Evolutionary conservation across 2,888 invertebrate genomes (phyloP), one percentile per base, ranked within the genome.

Genomic region (Spodoptera littoralis): DNA sequence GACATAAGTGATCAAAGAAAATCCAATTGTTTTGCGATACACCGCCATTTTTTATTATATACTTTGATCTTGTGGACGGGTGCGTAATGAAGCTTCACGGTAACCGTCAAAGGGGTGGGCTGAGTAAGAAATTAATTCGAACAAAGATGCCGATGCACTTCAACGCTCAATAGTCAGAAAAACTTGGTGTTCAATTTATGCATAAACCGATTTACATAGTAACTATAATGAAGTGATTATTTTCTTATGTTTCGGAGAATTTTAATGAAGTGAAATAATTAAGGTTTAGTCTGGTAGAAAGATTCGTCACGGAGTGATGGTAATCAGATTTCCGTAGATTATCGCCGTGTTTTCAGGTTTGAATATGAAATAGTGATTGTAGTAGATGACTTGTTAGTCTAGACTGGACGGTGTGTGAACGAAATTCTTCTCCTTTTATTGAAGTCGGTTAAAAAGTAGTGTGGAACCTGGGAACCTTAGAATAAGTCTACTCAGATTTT

Each of bases 21-120:
- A 51, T 4, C 1, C 41, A 36, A 30, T 30, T 36, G 18, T 70
- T 45, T n/a, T 9, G 2, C 71, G 54, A 54, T 64, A 27, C 12
- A 71, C 64, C 54, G 72, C 24, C 18, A 18, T 6, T 36, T 36
- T 36, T 11, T 43, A 13, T 22, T 45, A 64, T 45, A 8, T 36
- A 46, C 66, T 70, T 70, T 70, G 69, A 70, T 73, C 69, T 70
- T 42, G 42, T 55, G 42, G 54, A 2, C 44, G 13, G 48, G 55
- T 43, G 60, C 47, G 42, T 36, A 60, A 41, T 43, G 47, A 46
- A 62, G 56, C 70, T 58, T 70, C 51, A 57, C 48, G 54, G 54
- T 44, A 11, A 6, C 11, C 45, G 36, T 58, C 57, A 70, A 70
- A 56, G 57, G 75, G 75, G 63, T 56, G 52, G 45, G 52, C 66